These are phyloP conservation scores for Phrixothrix hirtus DNA, from an alignment of 2,888 invertebrate species.

Conservation along the genomic window DNA sequence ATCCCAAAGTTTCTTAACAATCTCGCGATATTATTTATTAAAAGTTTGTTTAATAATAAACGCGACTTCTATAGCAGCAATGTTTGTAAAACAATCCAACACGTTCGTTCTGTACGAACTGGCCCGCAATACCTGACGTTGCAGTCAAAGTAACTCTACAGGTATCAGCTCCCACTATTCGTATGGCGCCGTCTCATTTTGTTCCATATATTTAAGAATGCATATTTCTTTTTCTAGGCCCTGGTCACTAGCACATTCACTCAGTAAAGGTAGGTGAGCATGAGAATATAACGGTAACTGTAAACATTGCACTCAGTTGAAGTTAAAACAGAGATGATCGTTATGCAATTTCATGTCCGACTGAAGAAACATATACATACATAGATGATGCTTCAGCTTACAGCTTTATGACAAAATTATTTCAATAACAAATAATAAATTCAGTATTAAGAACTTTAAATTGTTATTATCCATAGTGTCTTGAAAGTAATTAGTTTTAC, in stretches of 20 bases:
- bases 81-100: constrained; percentile 9
- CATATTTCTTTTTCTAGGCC: constrained; percentile 13
- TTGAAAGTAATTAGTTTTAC: too few species aligned
- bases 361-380: too few species aligned
- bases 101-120: constrained; percentile 26
- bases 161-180: constrained; percentile 44
- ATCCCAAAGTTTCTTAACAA: too few species aligned
- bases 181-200: constrained; percentile 33
- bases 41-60: background rate
- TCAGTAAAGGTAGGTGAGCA: constrained; percentile 24
- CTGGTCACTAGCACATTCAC: constrained; percentile 18
- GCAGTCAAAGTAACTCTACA: constrained; percentile 45
- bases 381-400: too few species aligned
- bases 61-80: constrained; percentile 9
- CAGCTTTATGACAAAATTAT: too few species aligned
- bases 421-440: too few species aligned
- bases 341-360: constrained; percentile 22
- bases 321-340: constrained; percentile 16
- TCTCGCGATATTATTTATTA: background rate
- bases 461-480: too few species aligned
- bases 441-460: too few species aligned
- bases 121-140: constrained; percentile 34
- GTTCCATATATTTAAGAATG: constrained; percentile 14
- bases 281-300: constrained; percentile 22
- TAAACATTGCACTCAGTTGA: constrained; percentile 19